Conservation (phyloP, 30 jellyfish, hydroid and myxozoan genomes). For the Clytia hemisphaerica region DNA sequence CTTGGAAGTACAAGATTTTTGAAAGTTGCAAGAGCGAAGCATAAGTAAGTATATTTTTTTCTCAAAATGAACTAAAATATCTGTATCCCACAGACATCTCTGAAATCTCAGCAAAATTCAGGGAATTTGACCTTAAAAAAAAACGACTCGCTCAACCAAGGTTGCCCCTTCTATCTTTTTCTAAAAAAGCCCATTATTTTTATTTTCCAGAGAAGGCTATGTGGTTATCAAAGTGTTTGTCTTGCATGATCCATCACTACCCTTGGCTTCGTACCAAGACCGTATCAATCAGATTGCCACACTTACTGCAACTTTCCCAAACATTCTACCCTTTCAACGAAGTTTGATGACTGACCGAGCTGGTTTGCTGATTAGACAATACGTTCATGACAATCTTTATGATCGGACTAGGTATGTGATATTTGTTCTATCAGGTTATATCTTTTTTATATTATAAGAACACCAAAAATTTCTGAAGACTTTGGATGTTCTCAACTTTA, state of each 20-base stretch:
- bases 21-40: constrained; percentile 90
- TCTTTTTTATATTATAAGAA: not conserved
- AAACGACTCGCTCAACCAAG: not conserved
- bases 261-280: constrained; percentile 62
- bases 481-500: not conserved
- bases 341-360: constrained; percentile 80
- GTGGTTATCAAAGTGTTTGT: constrained; percentile 90
- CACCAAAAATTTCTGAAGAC: not conserved
- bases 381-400: constrained; percentile 81
- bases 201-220: constrained; percentile 64
- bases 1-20: constrained; percentile 88
- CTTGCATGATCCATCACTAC: constrained; percentile 88
- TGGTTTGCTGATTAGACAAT: constrained; percentile 74
- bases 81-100: not conserved
- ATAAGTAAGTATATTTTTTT: constrained; percentile 51
- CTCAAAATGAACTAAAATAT: not conserved
- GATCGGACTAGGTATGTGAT: constrained; percentile 71
- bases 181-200: not conserved
- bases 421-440: not conserved
- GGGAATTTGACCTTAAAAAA: not conserved
- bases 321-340: constrained; percentile 82
- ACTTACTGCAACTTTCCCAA: constrained; percentile 31
- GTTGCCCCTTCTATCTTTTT: not conserved
- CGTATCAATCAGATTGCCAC: constrained; percentile 31
- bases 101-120: too few relatives aligned